These are phyloP conservation scores for Sceloporus undulatus DNA, from an alignment of 2,113 vertebrate genomes.

Conservation along the genomic window DNA sequence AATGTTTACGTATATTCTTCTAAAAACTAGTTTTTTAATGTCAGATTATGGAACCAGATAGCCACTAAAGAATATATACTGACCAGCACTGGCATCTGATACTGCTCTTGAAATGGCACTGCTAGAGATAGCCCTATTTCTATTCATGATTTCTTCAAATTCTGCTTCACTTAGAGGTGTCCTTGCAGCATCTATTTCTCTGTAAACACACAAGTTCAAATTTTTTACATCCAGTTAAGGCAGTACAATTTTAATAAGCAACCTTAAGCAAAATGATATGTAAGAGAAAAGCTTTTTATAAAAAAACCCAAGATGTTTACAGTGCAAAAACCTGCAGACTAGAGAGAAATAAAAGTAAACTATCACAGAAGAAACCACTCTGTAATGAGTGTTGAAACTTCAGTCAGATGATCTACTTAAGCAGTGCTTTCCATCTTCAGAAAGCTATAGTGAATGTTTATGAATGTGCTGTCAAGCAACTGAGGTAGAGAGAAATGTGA, in stretches of 20 bases:
- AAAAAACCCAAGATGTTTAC: conserved; percentile 52
- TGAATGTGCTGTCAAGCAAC: conserved; percentile 54
- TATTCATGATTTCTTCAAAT: conserved; percentile 99
- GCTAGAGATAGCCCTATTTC: conserved; percentile 97
- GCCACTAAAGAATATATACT: conserved; percentile 59
- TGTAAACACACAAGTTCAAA: conserved; percentile 77
- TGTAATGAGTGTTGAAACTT: conserved; percentile 53
- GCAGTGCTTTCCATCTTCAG: conserved; percentile 42
- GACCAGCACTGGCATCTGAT: conserved; percentile 98
- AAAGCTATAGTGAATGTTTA: conserved; percentile 52
- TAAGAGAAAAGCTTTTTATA: conserved; percentile 71
- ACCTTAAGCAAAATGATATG: conserved; percentile 73
- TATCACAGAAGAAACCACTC: conserved; percentile 53
- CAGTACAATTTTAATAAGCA: conserved; percentile 64
- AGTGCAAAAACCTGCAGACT: conserved; percentile 69
- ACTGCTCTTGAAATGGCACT: conserved; percentile 98
- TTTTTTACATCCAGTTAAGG: conserved; percentile 42
- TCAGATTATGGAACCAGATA: conserved; percentile 8
- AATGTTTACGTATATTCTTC: neutral
- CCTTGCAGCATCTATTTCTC: conserved; percentile 96
- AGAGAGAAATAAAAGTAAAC: conserved; percentile 19
- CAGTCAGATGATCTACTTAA: conserved; percentile 56
- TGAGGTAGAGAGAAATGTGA: conserved; percentile 55
- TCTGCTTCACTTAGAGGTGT: conserved; percentile 96
- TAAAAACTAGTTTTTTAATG: neutral